Evolutionary conservation across 2,888 invertebrate genomes (phyloP).

Genomic region (Diplolepis rosae): DNA sequence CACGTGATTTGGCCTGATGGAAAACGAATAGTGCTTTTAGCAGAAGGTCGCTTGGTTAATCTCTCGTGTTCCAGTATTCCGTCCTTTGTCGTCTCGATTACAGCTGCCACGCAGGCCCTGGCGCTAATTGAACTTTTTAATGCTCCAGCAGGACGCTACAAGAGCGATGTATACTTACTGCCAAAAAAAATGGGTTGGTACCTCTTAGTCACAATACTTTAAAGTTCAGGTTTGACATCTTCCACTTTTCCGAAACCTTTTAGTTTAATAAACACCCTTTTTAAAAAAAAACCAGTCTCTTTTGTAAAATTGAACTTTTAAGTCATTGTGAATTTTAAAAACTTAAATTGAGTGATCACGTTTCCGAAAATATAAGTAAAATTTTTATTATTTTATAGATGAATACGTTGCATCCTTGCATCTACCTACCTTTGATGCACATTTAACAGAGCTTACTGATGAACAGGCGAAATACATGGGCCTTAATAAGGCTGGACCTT

Average conservation of each 20-base stretch:
- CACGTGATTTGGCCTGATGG: constrained; percentile 99
- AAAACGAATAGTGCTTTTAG: constrained; percentile 93
- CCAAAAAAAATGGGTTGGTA: constrained; percentile 97
- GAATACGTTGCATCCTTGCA: constrained; percentile 98
- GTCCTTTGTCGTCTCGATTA: constrained; percentile 98
- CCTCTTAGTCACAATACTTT: background rate
- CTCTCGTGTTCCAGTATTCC: constrained; percentile 97
- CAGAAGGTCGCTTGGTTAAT: constrained; percentile 97
- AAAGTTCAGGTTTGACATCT: constrained; percentile 9
- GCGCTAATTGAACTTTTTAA: constrained; percentile 98
- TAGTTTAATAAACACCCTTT: too few relatives aligned
- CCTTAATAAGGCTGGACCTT: constrained; percentile 97
- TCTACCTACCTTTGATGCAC: constrained; percentile 97
- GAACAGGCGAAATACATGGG: constrained; percentile 99
- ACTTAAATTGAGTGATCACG: too few relatives aligned
- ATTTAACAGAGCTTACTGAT: constrained; percentile 95
- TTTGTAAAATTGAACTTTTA: too few relatives aligned
- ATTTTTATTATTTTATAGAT: constrained; percentile 77
- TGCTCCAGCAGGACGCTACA: constrained; percentile 95
- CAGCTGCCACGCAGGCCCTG: constrained; percentile 96
- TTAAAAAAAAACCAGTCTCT: too few relatives aligned
- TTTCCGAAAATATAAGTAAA: background rate
- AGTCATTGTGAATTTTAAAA: too few relatives aligned
- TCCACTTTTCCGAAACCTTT: too few relatives aligned
- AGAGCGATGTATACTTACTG: constrained; percentile 96